A percentile compares a stretch with the other conserved stretches of the same genome.
These are phyloP conservation scores for Mamestra configurata DNA, from an alignment of 1,140 invertebrate species.

Conservation along the genomic window DNA sequence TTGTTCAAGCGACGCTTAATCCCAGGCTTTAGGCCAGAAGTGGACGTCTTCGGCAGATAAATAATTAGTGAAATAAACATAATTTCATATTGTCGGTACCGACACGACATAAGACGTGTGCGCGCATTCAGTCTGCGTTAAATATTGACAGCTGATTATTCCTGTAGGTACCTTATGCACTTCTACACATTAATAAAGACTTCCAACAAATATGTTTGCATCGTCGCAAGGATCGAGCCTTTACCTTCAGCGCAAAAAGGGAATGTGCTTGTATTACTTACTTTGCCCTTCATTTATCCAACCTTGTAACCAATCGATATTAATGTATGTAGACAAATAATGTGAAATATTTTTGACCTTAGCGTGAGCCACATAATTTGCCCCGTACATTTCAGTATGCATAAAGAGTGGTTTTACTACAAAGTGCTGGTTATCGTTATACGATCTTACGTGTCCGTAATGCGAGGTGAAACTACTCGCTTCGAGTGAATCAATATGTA, in stretches of 20 bases:
- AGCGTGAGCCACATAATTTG: conserved; percentile 2
- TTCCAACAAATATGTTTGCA: too few relatives aligned
- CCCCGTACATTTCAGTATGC: conserved; percentile 9
- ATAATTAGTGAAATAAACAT: too few relatives aligned
- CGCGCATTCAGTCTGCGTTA: too few relatives aligned
- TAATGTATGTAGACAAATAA: conserved; percentile 1
- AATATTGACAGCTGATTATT: too few relatives aligned
- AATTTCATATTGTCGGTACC: too few relatives aligned
- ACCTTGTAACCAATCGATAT: conserved; percentile 21
- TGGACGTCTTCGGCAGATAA: too few relatives aligned
- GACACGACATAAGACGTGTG: too few relatives aligned
- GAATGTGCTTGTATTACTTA: background rate
- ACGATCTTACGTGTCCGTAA: background rate
- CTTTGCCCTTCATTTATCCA: background rate
- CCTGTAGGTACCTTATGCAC: background rate
- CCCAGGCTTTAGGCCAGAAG: too few relatives aligned
- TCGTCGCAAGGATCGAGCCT: too few relatives aligned
- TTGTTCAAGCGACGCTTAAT: too few relatives aligned
- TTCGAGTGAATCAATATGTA: background rate
- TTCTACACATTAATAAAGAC: too few relatives aligned
- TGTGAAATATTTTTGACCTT: conserved; percentile 23
- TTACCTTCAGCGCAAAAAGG: too few relatives aligned
- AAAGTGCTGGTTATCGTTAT: background rate
- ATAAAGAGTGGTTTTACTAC: background rate
- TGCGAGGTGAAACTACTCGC: background rate